Evolutionary conservation across 2,797 vertebrate genomes (phyloP).

Genomic region (Nyctalus aviator): DNA sequence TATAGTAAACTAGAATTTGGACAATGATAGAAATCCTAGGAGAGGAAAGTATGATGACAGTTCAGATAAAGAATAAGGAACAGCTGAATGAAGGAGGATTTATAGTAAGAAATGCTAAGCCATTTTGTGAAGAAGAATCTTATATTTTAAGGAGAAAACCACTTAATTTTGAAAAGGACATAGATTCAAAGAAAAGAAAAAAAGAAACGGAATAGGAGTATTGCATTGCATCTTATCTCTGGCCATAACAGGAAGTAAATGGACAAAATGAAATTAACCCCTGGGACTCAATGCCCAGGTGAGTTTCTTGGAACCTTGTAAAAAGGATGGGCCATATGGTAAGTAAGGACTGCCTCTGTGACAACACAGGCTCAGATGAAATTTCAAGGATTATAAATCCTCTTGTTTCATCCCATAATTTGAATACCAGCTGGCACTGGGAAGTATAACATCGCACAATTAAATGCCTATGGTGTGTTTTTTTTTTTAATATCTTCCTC

Average conservation of each 20-base stretch:
- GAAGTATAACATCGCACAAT: conserved; percentile 75
- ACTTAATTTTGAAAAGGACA: conserved; percentile 43
- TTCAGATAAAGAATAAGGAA: conserved; percentile 56
- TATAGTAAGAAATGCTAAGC: conserved; percentile 62
- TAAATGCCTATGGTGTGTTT: conserved; percentile 60
- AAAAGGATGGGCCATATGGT: conserved; percentile 72
- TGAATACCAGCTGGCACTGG: conserved; percentile 76
- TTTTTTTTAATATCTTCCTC: conserved; percentile 56
- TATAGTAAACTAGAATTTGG: conserved; percentile 42
- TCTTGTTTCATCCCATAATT: conserved; percentile 78
- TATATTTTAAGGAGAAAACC: conserved; percentile 51
- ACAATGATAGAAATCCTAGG: conserved; percentile 47
- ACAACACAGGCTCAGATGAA: conserved; percentile 61
- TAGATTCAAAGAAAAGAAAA: conserved; percentile 49
- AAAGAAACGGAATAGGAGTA: conserved; percentile 41
- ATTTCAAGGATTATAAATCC: conserved; percentile 81
- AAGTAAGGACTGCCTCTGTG: conserved; percentile 57
- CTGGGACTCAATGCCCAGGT: conserved; percentile 10
- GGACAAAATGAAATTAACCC: conserved; percentile 67
- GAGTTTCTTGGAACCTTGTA: conserved; percentile 60
- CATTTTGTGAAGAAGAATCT: conserved; percentile 26
- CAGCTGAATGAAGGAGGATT: conserved; percentile 49
- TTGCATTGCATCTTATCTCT: conserved; percentile 47
- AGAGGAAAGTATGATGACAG: neutral
- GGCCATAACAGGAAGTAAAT: conserved; percentile 64